Base-by-base conservation (phyloP, 2,888 invertebrate species). In the Megamerina dolium region DNA sequence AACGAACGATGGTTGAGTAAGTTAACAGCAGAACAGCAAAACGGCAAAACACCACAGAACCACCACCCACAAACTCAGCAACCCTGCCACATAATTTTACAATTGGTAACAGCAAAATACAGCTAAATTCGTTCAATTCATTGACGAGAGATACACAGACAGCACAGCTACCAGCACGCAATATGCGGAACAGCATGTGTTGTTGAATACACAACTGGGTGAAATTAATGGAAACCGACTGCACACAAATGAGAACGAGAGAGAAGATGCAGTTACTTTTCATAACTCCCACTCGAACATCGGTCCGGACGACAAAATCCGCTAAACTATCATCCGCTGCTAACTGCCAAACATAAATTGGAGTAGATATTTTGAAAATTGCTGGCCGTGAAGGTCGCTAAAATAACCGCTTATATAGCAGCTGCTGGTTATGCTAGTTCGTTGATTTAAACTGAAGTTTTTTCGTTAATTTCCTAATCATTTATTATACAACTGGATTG, bases 401-500 rank as follows among this genome's bases (percentile, higher is more conserved):
- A 45, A 55, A 50, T 49, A 49, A n/a, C n/a, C n/a, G n/a, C n/a
- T n/a, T n/a, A n/a, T n/a, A n/a, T n/a, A n/a, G n/a, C n/a, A n/a
- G n/a, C n/a, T n/a, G n/a, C n/a, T n/a, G n/a, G n/a, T n/a, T n/a
- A n/a, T n/a, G n/a, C n/a, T n/a, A n/a, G n/a, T n/a, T n/a, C n/a
- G n/a, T n/a, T n/a, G n/a, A n/a, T n/a, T n/a, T n/a, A n/a, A n/a
- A n/a, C n/a, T n/a, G n/a, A n/a, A n/a, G n/a, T n/a, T n/a, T n/a
- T n/a, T n/a, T n/a, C n/a, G n/a, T n/a, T n/a, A n/a, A n/a, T n/a
- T n/a, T n/a, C n/a, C n/a, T n/a, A n/a, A n/a, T n/a, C n/a, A 17
- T 39, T 14, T 27, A 26, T 43, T 44, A 49, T 37, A 43, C 45
- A 49, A 46, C 50, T 47, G 52, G 42, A 49, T 48, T 48, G 52